Percentiles rank a stretch among this genome's conserved stretches.
These are phyloP conservation scores for Rhaphigaster nebulosa DNA, from an alignment of 2,888 invertebrate species.

Conservation along the genomic window DNA sequence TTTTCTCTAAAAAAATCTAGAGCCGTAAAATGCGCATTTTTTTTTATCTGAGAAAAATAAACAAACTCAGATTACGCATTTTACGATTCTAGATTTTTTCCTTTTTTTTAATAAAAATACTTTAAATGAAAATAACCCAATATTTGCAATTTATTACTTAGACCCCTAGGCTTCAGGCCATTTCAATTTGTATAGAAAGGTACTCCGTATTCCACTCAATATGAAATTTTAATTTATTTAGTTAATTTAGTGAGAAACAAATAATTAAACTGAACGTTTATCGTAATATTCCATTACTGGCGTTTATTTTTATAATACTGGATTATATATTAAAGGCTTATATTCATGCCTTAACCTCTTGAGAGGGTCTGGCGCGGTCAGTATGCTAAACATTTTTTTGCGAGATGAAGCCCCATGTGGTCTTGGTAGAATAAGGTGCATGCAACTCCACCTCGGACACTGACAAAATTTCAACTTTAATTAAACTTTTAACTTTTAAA, in stretches of 20 bases:
- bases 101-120: no score
- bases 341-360: neutral
- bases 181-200: no score
- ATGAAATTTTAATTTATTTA: neutral
- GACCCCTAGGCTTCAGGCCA: no score
- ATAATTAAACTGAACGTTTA: neutral
- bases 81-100: no score
- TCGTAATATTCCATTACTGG: neutral
- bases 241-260: neutral
- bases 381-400: slow-evolving; percentile 38
- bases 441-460: neutral
- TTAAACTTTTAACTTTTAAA: neutral
- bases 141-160: no score
- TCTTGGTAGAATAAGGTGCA: neutral
- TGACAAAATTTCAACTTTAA: neutral
- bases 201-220: neutral
- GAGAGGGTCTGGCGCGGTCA: neutral
- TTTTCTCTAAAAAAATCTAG: no score
- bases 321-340: neutral
- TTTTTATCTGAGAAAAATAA: no score
- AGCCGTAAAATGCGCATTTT: no score
- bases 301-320: neutral
- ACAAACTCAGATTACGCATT: no score
- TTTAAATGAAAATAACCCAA: no score
- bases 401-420: neutral